Evolutionary conservation across 2,888 invertebrate species (phyloP).

Genomic region (Monopis laevigella): DNA sequence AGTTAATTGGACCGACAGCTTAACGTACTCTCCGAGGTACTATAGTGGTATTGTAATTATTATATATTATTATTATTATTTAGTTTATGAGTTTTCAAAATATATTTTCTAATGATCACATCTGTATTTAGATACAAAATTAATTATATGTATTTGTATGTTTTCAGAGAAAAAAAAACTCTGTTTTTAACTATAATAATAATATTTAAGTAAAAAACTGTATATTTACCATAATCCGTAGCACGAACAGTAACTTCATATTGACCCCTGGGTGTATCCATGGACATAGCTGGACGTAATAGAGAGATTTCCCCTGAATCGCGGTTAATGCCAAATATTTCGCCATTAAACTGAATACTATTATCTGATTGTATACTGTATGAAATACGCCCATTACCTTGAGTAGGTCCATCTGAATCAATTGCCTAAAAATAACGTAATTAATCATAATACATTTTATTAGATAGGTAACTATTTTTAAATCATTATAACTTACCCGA

Average conservation of each 20-base stretch:
- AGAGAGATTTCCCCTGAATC: conserved; percentile 77
- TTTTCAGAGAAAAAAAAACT: no score
- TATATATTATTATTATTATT: no score
- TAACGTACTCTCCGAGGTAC: no score
- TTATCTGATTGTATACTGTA: conserved; percentile 76
- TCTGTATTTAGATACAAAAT: background rate
- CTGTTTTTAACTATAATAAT: no score
- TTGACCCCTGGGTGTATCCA: conserved; percentile 79
- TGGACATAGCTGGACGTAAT: conserved; percentile 70
- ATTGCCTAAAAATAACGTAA: no score
- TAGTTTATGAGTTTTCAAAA: no score
- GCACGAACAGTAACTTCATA: conserved; percentile 75
- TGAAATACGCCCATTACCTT: conserved; percentile 74
- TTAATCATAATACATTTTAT: no score
- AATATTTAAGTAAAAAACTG: background rate
- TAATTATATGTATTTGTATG: background rate
- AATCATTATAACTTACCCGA: conserved; percentile 65
- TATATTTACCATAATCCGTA: conserved; percentile 71
- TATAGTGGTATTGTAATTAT: no score
- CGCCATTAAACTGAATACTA: conserved; percentile 70
- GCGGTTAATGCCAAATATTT: conserved; percentile 72
- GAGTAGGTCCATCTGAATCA: conserved; percentile 77
- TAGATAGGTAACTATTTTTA: no score
- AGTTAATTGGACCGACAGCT: no score
- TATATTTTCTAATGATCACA: background rate